Base-by-base conservation (phyloP, 2,888 invertebrate genomes). In the Hermaeophaga mercurialis region DNA sequence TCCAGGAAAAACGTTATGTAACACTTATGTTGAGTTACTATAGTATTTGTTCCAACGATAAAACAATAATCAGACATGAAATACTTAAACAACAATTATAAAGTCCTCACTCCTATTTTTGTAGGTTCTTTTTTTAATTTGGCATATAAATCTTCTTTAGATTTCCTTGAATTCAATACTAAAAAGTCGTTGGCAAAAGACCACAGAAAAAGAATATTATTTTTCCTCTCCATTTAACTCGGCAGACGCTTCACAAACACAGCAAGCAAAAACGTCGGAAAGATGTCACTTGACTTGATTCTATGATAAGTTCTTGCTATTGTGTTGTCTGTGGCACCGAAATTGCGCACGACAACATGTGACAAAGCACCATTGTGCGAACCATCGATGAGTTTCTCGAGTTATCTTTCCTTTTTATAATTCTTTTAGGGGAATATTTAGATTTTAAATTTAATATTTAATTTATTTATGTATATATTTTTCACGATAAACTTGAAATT, bases 251-350 rank as follows among this genome's bases (percentile, higher is more conserved):
- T 44, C 52, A 44, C 43, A 52, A 52, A 52, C 52, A 52, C 24
- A 38, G 38, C 36, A 34, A 18, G 17, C 54, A 46, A 59, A 57
- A 57, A 57, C 48, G 49, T 55, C 52, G 49, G 50, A 55, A 55
- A 62, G 54, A 59, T 56, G 60, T 60, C 60, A 64, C 66, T 66
- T 59, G 62, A 66, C 62, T 66, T 57, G 61, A 66, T 63, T 66
- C 62, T 61, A 63, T 56, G 63, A 61, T 63, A 62, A 62, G 62
- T 67, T 63, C 59, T 52, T 54, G 63, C 65, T 66, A 66, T 70
- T 71, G 69, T 68, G 67, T 65, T 63, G 63, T 57, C 31, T 48
- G 63, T 62, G 62, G 65, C 62, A 64, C 64, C 64, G 44, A 56
- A 54, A 49, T 58, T 65, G 62, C 56, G 48, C 54, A 56, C 59